phyloP scores from a whole-genome alignment of 2,113 vertebrate species.

The Urocolius indicus region DNA sequence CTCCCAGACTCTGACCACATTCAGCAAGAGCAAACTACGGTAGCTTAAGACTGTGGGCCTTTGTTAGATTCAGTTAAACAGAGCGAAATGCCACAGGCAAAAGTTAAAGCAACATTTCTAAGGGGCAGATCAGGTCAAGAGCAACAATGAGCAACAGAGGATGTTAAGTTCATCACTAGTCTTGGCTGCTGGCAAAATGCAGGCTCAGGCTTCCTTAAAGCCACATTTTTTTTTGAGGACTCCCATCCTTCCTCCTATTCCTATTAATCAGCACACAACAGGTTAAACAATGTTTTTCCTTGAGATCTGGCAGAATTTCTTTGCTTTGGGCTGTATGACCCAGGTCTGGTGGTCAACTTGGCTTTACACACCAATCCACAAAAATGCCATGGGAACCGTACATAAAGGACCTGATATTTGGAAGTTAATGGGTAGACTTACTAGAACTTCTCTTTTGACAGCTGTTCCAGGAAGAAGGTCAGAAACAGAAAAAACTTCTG shows the following conservation, averaged over 20 bases:
- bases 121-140: neutral
- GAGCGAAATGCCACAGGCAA: neutral
- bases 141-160: rapidly evolving
- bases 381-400: neutral
- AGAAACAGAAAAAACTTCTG: neutral
- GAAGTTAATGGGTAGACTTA: neutral
- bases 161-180: neutral
- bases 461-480: neutral
- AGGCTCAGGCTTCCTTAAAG: neutral
- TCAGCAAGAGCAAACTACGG: neutral
- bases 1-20: neutral
- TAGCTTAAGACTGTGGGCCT: neutral
- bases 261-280: neutral
- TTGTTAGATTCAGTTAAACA: neutral
- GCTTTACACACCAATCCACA: neutral
- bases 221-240: neutral
- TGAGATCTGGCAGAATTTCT: neutral
- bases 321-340: neutral
- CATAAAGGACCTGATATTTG: neutral
- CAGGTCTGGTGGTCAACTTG: neutral
- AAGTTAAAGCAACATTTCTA: neutral
- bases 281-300: neutral
- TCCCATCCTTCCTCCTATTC: neutral
- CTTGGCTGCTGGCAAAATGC: neutral
- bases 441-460: neutral